Base-by-base conservation (phyloP, 2,888 invertebrate genomes). In the Oscheius sp. region DNA sequence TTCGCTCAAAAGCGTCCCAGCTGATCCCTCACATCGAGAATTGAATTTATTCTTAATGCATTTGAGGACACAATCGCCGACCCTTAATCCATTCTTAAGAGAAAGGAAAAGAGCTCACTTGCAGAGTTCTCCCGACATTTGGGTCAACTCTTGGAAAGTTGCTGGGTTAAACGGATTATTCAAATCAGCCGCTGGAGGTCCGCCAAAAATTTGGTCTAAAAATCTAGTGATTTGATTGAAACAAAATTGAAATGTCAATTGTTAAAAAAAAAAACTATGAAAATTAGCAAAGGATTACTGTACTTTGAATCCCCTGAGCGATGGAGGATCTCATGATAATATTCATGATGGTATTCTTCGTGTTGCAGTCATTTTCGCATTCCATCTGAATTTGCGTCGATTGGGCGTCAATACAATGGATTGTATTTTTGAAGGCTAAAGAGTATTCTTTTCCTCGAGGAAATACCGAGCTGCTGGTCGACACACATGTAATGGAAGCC, bases 11-110 rank as follows among this genome's bases (percentile, higher is more conserved):
- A 82, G 65, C 27, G 80, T 74, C 17, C 82, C 82, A n/a, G 76
- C 82, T 1, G 72, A 70, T 25, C 81, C 81, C 33, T 81, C 77
- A 46, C 82, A 82, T n/a, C 75, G 65, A 17, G 74, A 69, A 61
- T 82, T 78, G 72, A 82, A 73, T 66, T 79, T 80, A 20, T 76
- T 68, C 0, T 75, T 70, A 37, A 74, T 71, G 68, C 82, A 82
- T 29, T 71, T 73, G 5, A 82, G 68, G 50, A 81, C 70, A 48
- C 82, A 82, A 25, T 77, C 74, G 10, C 75, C 74, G 17, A 80
- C 64, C 50, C 82, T 79, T 39, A 37, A 66, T 37, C 39, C 17
- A 23, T 15, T 15, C 12, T 25, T 12, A 37, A 66, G 4, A 42
- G 25, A 27, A 15, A 1, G 34, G 34, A 31, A 50, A 17, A 55